Conservation (phyloP, 2,113 vertebrate genomes). For the Fregata magnificens region DNA sequence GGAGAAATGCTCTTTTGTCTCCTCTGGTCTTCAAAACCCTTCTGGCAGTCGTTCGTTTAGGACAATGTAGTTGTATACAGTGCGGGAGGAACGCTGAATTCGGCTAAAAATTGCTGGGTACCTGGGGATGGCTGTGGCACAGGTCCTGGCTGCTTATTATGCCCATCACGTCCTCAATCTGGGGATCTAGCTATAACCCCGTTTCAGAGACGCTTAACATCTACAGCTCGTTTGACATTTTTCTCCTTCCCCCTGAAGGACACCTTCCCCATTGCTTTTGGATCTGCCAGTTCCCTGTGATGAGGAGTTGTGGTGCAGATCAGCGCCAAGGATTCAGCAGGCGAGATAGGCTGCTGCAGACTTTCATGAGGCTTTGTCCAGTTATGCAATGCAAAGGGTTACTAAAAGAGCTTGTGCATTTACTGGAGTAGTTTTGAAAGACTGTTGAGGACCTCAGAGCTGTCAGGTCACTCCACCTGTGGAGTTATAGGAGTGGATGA, state of each 20-base stretch:
- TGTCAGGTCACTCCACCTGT: background rate
- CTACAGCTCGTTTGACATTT: background rate
- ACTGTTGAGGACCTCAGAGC: background rate
- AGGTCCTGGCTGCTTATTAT: background rate
- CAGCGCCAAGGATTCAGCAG: background rate
- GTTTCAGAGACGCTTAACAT: background rate
- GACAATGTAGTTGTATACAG: background rate
- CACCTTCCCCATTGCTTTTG: background rate
- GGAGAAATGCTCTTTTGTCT: background rate
- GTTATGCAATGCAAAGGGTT: background rate
- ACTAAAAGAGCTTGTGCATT: background rate
- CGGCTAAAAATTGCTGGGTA: background rate
- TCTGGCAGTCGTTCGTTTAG: background rate
- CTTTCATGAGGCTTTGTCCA: background rate
- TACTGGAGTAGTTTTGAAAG: background rate
- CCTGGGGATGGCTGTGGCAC: background rate
- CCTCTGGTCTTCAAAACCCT: background rate
- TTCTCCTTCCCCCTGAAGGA: background rate
- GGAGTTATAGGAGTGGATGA: background rate
- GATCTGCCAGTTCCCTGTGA: background rate
- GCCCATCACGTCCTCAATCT: fast-evolving
- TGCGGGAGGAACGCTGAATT: background rate
- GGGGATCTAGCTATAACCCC: background rate
- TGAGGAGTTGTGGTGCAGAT: background rate
- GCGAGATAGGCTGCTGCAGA: background rate